Conservation (phyloP, 2,888 invertebrate genomes). For the Brenthis hecate region DNA sequence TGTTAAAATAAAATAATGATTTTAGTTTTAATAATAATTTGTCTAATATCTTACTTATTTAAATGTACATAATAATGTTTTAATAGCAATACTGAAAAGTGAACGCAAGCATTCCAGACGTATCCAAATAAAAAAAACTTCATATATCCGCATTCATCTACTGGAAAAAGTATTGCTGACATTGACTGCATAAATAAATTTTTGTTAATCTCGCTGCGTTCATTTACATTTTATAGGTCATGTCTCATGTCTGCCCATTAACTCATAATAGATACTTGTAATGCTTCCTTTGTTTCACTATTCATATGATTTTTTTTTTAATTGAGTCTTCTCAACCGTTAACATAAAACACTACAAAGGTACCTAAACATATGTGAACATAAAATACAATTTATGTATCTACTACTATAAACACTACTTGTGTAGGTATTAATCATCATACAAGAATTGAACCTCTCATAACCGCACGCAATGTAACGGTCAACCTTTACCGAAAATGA, state of each 20-base stretch:
- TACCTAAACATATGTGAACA: too few relatives aligned
- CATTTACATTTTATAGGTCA: background rate
- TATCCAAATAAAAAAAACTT: constrained; percentile 13
- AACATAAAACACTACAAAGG: too few relatives aligned
- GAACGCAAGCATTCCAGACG: constrained; percentile 25
- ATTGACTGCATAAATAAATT: constrained; percentile 9
- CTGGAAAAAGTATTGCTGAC: constrained; percentile 19
- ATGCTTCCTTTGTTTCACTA: too few relatives aligned
- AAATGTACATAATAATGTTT: background rate
- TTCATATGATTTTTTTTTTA: too few relatives aligned
- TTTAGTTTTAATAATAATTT: constrained; percentile 6
- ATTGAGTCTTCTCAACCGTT: too few relatives aligned
- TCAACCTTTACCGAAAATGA: too few relatives aligned
- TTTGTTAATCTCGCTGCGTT: constrained; percentile 9
- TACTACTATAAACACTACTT: too few relatives aligned
- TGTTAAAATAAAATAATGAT: background rate
- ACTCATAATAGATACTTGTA: background rate
- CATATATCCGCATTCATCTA: constrained; percentile 22
- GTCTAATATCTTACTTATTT: constrained; percentile 6
- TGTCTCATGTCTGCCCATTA: background rate
- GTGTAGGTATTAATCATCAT: too few relatives aligned
- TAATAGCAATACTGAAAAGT: constrained; percentile 18
- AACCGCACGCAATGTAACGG: too few relatives aligned
- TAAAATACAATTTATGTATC: too few relatives aligned
- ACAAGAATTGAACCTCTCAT: too few relatives aligned